Conservation (phyloP, 92 coral and sea anemone genomes). For the Bergia puertoricense region DNA sequence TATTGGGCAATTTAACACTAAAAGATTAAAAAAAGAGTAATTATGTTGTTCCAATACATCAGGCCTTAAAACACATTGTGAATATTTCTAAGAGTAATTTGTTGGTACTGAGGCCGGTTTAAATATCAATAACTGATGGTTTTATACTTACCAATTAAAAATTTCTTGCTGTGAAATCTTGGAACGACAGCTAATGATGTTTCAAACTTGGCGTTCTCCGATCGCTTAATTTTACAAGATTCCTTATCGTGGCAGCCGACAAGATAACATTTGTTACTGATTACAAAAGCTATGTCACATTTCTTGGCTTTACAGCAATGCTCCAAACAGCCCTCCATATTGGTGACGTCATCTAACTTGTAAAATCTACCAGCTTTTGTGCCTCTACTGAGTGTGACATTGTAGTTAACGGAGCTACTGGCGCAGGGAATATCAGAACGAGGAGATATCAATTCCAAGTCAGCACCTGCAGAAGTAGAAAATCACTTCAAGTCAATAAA, state of each 20-base stretch:
- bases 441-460: conserved; percentile 33
- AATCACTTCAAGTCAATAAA: background rate
- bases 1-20: too few species aligned
- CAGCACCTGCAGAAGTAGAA: conserved; percentile 12
- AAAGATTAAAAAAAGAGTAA: too few species aligned
- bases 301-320: conserved; percentile 84
- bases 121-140: too few species aligned
- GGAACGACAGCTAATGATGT: conserved; percentile 87
- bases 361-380: conserved; percentile 89
- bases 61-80: too few species aligned
- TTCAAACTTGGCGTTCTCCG: conserved; percentile 71
- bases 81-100: background rate
- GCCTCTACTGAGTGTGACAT: conserved; percentile 81
- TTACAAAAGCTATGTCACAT: conserved; percentile 96
- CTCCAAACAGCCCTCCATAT: conserved; percentile 78
- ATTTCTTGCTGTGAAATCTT: conserved; percentile 43
- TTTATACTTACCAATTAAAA: background rate
- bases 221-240: conserved; percentile 84
- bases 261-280: conserved; percentile 82
- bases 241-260: conserved; percentile 82
- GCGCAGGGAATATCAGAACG: conserved; percentile 58
- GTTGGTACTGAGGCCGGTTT: background rate
- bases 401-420: conserved; percentile 88
- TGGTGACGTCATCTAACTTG: conserved; percentile 65
- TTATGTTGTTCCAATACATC: too few species aligned